phyloP scores from a whole-genome alignment of 1,140 invertebrate species.

The Pomacea maculata region DNA sequence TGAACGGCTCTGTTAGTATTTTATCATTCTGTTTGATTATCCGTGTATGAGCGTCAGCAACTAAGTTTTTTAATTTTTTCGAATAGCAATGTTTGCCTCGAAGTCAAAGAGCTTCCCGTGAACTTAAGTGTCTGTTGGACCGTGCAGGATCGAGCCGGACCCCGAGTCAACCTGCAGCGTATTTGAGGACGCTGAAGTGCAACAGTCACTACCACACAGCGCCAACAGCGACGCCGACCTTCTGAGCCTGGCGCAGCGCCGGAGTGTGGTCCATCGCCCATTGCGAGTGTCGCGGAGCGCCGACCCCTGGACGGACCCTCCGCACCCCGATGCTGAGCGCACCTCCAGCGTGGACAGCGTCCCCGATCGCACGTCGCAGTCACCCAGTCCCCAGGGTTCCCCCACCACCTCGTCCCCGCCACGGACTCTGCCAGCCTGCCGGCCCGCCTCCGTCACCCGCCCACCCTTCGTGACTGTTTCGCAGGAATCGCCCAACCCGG shows the following conservation, averaged over 20 bases:
- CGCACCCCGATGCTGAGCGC: neutral
- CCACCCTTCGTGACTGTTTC: conserved; percentile 38
- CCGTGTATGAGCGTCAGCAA: no score
- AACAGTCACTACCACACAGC: conserved; percentile 43
- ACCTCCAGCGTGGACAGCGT: conserved; percentile 28
- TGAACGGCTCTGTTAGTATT: no score
- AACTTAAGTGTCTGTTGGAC: neutral
- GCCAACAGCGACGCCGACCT: conserved; percentile 45
- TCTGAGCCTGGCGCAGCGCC: conserved; percentile 15
- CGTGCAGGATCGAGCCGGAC: conserved; percentile 53
- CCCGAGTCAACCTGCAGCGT: conserved; percentile 54
- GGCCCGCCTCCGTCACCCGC: conserved; percentile 15
- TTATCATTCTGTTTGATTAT: no score
- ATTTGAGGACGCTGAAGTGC: conserved; percentile 42
- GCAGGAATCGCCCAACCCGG: conserved; percentile 32
- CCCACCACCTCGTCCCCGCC: conserved; percentile 3
- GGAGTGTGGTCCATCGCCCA: conserved; percentile 30
- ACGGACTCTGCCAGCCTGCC: neutral
- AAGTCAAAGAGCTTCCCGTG: no score
- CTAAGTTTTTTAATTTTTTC: no score
- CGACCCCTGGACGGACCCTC: conserved; percentile 30
- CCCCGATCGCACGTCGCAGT: conserved; percentile 13
- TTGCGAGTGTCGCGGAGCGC: conserved; percentile 42
- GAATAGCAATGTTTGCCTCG: no score
- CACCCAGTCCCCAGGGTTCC: conserved; percentile 3